Percentiles rank a stretch among this genome's conserved stretches.
These are phyloP conservation scores for Rhincodon typus DNA, from an alignment of 2,797 vertebrate genomes.

Conservation along the genomic window DNA sequence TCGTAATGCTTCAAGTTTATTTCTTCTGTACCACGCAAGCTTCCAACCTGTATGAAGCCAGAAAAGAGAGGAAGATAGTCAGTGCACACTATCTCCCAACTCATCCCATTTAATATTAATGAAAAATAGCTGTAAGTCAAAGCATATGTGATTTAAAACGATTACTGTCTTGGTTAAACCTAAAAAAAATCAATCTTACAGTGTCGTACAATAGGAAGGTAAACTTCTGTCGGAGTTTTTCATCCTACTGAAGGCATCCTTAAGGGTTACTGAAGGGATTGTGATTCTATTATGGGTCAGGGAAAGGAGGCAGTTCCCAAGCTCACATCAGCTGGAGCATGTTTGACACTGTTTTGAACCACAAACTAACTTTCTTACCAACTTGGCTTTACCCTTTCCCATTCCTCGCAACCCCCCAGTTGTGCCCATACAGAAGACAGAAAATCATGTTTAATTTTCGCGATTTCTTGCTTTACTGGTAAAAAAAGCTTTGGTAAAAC, in stretches of 20 bases:
- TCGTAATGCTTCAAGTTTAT: conserved; percentile 18
- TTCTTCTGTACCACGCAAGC: not conserved
- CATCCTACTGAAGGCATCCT: not conserved
- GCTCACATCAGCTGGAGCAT: not conserved
- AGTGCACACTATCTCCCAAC: not conserved
- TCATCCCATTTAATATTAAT: not conserved
- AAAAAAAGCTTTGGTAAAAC: not conserved
- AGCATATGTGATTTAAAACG: not conserved
- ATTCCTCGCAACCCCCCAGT: too few relatives aligned
- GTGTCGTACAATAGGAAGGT: not conserved
- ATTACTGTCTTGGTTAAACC: not conserved
- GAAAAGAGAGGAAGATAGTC: not conserved
- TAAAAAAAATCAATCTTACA: not conserved
- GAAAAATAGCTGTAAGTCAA: not conserved
- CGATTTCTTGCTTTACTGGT: not conserved
- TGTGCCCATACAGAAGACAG: not conserved
- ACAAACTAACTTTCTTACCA: not conserved
- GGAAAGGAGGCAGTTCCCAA: not conserved
- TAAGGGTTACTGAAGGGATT: not conserved
- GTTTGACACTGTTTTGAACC: not conserved
- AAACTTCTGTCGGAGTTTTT: not conserved
- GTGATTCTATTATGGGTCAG: not conserved
- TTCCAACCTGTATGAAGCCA: not conserved
- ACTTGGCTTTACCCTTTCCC: not conserved
- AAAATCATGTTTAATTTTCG: not conserved